Evolutionary conservation across 2,797 vertebrate species (phyloP).

Genomic region (Menidia menidia): DNA sequence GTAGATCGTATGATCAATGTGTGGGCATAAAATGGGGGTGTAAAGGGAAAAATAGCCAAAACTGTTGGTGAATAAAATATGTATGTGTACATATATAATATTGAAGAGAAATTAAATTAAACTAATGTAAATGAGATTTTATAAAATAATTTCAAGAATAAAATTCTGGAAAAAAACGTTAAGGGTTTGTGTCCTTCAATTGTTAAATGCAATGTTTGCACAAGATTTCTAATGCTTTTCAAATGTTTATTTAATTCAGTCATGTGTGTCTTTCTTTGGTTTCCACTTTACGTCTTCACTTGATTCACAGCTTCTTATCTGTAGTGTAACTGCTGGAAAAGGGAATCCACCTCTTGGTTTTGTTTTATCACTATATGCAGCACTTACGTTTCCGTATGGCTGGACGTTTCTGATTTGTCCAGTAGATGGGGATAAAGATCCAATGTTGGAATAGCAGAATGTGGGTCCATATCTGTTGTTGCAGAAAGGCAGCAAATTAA

Average conservation of each 20-base stretch:
- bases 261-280: no score
- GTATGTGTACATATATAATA: conserved; percentile 27
- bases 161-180: conserved; percentile 73
- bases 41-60: conserved; percentile 78
- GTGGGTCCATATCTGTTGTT: no score
- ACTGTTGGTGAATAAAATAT: conserved; percentile 69
- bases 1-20: conserved; percentile 61
- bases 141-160: conserved; percentile 87
- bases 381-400: neutral
- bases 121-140: conserved; percentile 82
- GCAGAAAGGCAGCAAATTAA: no score
- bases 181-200: neutral
- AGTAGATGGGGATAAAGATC: conserved; percentile 58
- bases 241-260: no score
- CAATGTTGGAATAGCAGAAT: neutral
- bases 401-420: conserved; percentile 22
- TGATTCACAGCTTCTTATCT: no score
- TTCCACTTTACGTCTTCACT: no score
- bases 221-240: neutral
- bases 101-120: conserved; percentile 65
- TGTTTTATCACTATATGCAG: neutral
- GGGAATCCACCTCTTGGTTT: neutral
- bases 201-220: neutral
- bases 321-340: no score
- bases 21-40: conserved; percentile 59